These are phyloP conservation scores for Gila robusta DNA, from an alignment of 2,797 vertebrate genomes.

Conservation along the genomic window DNA sequence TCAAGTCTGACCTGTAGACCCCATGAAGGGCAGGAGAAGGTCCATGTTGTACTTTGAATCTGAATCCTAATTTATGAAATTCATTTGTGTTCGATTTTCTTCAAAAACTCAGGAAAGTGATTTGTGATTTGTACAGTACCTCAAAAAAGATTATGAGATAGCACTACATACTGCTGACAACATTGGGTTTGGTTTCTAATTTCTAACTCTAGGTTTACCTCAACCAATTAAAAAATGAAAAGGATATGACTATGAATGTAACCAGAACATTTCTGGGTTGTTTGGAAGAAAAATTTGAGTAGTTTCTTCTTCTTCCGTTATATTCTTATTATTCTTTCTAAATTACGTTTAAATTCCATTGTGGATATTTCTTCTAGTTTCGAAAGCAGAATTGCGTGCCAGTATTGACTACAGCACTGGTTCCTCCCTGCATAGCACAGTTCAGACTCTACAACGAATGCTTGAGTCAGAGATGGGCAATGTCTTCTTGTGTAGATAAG, in stretches of 20 bases:
- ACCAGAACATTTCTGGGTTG: conserved; percentile 83
- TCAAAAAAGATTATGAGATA: conserved; percentile 91
- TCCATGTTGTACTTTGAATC: conserved; percentile 88
- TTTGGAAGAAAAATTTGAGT: conserved; percentile 77
- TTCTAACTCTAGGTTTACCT: conserved; percentile 93
- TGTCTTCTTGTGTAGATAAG: conserved; percentile 44
- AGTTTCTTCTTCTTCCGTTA: conserved; percentile 69
- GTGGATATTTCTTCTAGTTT: conserved; percentile 71
- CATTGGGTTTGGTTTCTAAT: conserved; percentile 89
- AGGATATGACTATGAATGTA: conserved; percentile 95
- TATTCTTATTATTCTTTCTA: conserved; percentile 57
- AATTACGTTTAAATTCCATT: conserved; percentile 68
- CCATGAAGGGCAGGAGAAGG: conserved; percentile 80
- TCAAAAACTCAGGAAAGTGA: conserved; percentile 96
- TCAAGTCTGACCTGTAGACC: conserved; percentile 90
- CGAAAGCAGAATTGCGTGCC: conserved; percentile 51
- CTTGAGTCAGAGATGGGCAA: conserved; percentile 30
- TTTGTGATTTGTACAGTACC: conserved; percentile 96
- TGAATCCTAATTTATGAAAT: conserved; percentile 91
- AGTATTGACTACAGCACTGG: conserved; percentile 45
- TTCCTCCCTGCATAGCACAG: conserved; percentile 57
- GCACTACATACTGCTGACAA: conserved; percentile 91
- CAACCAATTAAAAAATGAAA: conserved; percentile 86
- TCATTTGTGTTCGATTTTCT: conserved; percentile 87
- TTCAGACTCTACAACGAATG: conserved; percentile 43